Base-by-base conservation (phyloP, 2,888 invertebrate genomes). In the Capitulum mitella region DNA sequence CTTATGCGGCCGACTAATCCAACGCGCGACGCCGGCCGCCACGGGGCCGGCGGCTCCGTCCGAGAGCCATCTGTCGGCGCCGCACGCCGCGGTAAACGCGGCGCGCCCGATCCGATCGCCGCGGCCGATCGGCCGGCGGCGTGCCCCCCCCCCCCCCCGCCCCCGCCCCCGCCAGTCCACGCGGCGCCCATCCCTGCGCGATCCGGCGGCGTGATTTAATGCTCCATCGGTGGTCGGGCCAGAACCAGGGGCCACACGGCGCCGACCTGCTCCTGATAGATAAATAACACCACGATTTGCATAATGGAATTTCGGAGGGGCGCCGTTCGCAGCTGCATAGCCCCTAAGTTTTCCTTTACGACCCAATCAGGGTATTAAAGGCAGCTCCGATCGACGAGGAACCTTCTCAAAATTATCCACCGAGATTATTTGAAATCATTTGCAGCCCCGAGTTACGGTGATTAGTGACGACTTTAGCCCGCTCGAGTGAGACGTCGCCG, bases 271-370 rank as follows among this genome's bases (percentile, higher is more conserved):
- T 19, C 34, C 64, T 64, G 64, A 64, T 64, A 64, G 64, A 64
- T 64, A 64, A 64, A 64, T 64, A 64, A 64, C 64, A 64, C 34
- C 64, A 29, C 34, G 64, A 64, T 64, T 29, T 64, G 64, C 64
- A 64, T 64, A 64, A 64, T 64, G 64, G 64, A 64, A 64, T 34
- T 14, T 64, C 34, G 29, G 16, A 16, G 64, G 64, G n/a, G 64
- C 34, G 64, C 64, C 32, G 64, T 34, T 34, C 64, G 64, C 64
- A 64, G 64, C 64, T 64, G 64, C 64, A 19, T 32, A 64, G 64
- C 64, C 64, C n/a, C 34, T 64, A 64, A 64, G 64, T 64, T 64
- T 61, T 64, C 64, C 64, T 32, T 64, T 64, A 64, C 64, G 64
- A 64, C 64, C 64, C 64, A 64, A 64, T 64, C 64, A 64, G 64